Evolutionary conservation across 2,797 vertebrate genomes (phyloP), one percentile per base, ranked within the genome.

Genomic region (Octomys mimax): DNA sequence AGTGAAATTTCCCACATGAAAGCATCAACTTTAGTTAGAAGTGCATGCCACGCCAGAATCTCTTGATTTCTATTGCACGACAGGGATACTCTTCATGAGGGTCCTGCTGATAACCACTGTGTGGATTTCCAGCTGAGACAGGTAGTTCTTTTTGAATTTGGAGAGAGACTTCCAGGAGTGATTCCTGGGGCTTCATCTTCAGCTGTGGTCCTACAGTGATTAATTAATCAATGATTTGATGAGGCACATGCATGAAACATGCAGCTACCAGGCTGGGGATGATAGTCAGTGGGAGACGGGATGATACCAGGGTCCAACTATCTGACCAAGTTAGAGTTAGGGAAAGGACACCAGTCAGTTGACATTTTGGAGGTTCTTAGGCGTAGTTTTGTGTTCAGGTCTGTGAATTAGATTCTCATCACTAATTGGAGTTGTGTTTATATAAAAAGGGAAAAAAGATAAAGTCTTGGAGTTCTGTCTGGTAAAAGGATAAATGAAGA

Each of bases 401-500:
- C n/a, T 93, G 59, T 18, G 64, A 83, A 75, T 79, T 66, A 62
- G 8, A 28, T 73, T 85, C 79, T 93, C 10, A 70, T 26, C 13
- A 21, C 42, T 33, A 62, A 4, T 7, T 52, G 57, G 49, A 31
- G 66, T 75, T 85, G 26, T 77, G 5, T 87, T 68, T 64, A 5
- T 64, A 68, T 82, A 22, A 94, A 79, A 93, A 36, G 24, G 1
- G 28, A 26, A 0, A 26, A 33, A 83, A 49, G 31, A 19, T 75
- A 87, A 36, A 26, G 75, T 52, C 64, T 64, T 11, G 70, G 33
- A 66, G 26, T 39, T 91, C 79, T 92, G 33, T 91, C 86, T 89
- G 75, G 75, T 39, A 46, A 89, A 28, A 83, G 61, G 70, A 79
- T 80, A 90, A 94, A 89, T 80, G 31, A 62, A 59, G 19, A 36